phyloP scores from a whole-genome alignment of 2,113 vertebrate species.

The Malurus melanocephalus region DNA sequence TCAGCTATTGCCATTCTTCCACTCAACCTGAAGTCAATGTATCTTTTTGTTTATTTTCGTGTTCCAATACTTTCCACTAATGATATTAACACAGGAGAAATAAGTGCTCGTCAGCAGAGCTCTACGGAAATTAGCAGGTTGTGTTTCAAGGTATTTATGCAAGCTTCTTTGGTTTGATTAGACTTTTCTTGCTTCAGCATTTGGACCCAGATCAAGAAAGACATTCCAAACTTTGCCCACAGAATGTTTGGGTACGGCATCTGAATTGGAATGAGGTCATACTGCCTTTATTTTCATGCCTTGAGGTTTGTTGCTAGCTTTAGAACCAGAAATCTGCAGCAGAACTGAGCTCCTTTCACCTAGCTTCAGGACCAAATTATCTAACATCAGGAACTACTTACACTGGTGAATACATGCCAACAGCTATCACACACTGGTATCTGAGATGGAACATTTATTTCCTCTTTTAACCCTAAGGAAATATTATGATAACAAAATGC shows the following conservation, averaged over 20 bases:
- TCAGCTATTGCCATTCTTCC: conserved; percentile 2
- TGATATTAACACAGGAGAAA: conserved; percentile 24
- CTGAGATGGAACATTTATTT: conserved; percentile 24
- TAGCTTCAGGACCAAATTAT: conserved; percentile 1
- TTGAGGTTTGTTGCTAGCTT: conserved; percentile 39
- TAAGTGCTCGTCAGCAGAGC: conserved; percentile 26
- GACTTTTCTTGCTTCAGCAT: conserved; percentile 9
- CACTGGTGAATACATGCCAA: neutral
- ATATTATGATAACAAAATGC: conserved; percentile 21
- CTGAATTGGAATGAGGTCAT: conserved; percentile 45
- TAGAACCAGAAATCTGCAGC: conserved; percentile 12
- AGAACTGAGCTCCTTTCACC: conserved; percentile 25
- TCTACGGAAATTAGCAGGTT: conserved; percentile 22
- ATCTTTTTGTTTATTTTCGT: conserved; percentile 36
- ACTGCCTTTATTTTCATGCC: conserved; percentile 33
- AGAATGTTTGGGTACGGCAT: conserved; percentile 4
- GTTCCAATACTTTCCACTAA: conserved; percentile 20
- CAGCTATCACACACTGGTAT: conserved; percentile 11
- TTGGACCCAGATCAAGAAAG: conserved; percentile 41
- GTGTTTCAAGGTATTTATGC: conserved; percentile 26
- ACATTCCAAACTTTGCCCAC: conserved; percentile 47
- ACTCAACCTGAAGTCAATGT: neutral
- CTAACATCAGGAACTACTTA: conserved; percentile 14
- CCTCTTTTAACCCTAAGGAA: conserved; percentile 38
- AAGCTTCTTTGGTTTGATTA: conserved; percentile 41